These are phyloP conservation scores for Danionella dracula DNA, from an alignment of 2,797 vertebrate species.

Conservation along the genomic window DNA sequence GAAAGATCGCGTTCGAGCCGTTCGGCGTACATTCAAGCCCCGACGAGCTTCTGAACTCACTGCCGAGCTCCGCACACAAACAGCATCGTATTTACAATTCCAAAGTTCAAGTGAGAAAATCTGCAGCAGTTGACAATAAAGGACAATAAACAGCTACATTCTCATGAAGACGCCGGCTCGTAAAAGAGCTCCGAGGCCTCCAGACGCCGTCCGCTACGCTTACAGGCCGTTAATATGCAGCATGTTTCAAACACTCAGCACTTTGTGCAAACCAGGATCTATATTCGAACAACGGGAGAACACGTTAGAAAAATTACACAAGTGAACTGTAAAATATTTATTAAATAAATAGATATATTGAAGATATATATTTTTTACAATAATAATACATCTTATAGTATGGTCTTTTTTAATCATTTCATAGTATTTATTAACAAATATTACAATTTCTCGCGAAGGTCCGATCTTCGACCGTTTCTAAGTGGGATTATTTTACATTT, in stretches of 20 bases:
- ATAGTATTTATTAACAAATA: background rate
- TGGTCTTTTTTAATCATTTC: background rate
- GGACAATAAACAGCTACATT: slow-evolving; percentile 34
- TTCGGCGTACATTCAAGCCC: slow-evolving; percentile 74
- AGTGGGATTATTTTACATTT: too few species aligned
- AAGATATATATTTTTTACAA: slow-evolving; percentile 1
- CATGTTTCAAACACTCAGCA: slow-evolving; percentile 38
- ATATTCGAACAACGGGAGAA: slow-evolving; percentile 11
- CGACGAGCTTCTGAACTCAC: slow-evolving; percentile 9
- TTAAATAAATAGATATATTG: slow-evolving; percentile 20
- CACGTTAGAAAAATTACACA: slow-evolving; percentile 9
- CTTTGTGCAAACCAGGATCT: slow-evolving; percentile 27
- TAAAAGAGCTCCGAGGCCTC: slow-evolving; percentile 14
- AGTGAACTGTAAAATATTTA: slow-evolving; percentile 16
- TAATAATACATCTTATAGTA: background rate
- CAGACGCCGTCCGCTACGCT: background rate
- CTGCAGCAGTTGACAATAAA: slow-evolving; percentile 37
- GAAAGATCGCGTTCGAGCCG: slow-evolving; percentile 25
- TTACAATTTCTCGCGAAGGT: background rate
- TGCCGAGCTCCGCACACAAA: slow-evolving; percentile 20
- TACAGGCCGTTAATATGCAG: slow-evolving; percentile 40
- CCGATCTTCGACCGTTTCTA: background rate
- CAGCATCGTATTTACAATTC: slow-evolving; percentile 47
- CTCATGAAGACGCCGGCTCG: slow-evolving; percentile 20
- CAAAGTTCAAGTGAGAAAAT: slow-evolving; percentile 33